A percentile compares a stretch with the other conserved stretches of the same genome.
These are phyloP conservation scores for Labeo calbasu DNA, from an alignment of 2,797 vertebrate species.

Conservation along the genomic window DNA sequence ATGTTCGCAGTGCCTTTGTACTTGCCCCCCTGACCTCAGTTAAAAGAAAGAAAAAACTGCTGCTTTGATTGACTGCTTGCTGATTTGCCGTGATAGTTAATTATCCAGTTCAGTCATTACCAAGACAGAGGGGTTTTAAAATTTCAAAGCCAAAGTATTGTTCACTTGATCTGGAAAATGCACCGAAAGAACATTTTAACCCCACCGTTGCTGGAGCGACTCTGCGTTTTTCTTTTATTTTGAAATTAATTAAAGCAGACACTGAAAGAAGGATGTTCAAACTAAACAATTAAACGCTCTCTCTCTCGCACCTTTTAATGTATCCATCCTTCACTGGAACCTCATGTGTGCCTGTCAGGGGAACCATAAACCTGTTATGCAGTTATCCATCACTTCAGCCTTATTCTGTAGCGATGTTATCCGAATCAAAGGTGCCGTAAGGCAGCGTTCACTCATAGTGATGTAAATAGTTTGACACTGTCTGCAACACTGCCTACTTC, in stretches of 20 bases:
- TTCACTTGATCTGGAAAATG: conserved; percentile 47
- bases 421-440: conserved; percentile 56
- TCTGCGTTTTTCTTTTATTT: conserved; percentile 53
- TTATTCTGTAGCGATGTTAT: conserved; percentile 55
- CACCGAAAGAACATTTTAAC: conserved; percentile 40
- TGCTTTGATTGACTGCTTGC: conserved; percentile 51
- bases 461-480: conserved; percentile 57
- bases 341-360: conserved; percentile 62
- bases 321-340: conserved; percentile 64
- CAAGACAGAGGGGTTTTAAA: conserved; percentile 30
- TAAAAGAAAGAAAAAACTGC: conserved; percentile 41
- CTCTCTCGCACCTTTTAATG: conserved; percentile 65
- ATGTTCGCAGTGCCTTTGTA: conserved; percentile 54
- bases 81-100: conserved; percentile 46
- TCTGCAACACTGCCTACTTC: conserved; percentile 48
- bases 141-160: conserved; percentile 38
- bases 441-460: conserved; percentile 50
- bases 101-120: conserved; percentile 47
- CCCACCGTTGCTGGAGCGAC: conserved; percentile 8
- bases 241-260: conserved; percentile 65
- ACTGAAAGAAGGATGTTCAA: conserved; percentile 68
- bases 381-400: conserved; percentile 59
- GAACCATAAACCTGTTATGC: conserved; percentile 60
- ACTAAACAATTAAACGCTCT: conserved; percentile 59
- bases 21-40: conserved; percentile 48